Evolutionary conservation across 2,888 invertebrate genomes (phyloP).

Genomic region (Lissocephala sabroskyi): DNA sequence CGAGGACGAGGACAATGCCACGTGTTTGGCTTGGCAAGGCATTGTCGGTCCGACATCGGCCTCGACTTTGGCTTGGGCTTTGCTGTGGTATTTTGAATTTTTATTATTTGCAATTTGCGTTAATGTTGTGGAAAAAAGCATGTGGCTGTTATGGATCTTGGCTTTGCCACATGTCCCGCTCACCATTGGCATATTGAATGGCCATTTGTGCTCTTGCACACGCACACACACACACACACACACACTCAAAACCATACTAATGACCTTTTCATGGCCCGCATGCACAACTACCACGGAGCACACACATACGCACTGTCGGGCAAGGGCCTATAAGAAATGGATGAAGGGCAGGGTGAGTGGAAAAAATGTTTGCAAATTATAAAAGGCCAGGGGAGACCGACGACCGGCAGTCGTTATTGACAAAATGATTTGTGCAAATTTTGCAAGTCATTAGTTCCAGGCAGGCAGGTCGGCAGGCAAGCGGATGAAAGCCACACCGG

Average conservation of each 20-base stretch:
- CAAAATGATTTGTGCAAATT: slow-evolving; percentile 66
- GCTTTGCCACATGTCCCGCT: slow-evolving; percentile 30
- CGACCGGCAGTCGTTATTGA: slow-evolving; percentile 55
- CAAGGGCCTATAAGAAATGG: no score
- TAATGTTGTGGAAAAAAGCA: slow-evolving; percentile 68
- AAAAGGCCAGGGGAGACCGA: slow-evolving; percentile 22
- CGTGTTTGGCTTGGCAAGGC: no score
- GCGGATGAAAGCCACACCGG: not conserved
- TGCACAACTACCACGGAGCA: no score
- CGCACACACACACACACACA: slow-evolving; percentile 20
- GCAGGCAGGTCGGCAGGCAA: not conserved
- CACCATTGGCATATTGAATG: slow-evolving; percentile 58
- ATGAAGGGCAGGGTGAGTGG: no score
- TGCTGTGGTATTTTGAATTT: slow-evolving; percentile 61
- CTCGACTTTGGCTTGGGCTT: slow-evolving; percentile 50
- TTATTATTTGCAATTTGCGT: slow-evolving; percentile 68
- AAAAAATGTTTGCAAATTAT: slow-evolving; percentile 47
- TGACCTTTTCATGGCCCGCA: slow-evolving; percentile 63
- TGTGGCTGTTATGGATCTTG: slow-evolving; percentile 61
- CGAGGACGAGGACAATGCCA: no score
- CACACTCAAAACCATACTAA: slow-evolving; percentile 39
- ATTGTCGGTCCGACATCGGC: no score
- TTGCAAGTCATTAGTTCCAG: slow-evolving; percentile 63
- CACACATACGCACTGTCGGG: no score
- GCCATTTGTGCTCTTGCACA: slow-evolving; percentile 48